Evolutionary conservation across 2,113 vertebrate species (phyloP).

Genomic region (Hemibagrus wyckioides): DNA sequence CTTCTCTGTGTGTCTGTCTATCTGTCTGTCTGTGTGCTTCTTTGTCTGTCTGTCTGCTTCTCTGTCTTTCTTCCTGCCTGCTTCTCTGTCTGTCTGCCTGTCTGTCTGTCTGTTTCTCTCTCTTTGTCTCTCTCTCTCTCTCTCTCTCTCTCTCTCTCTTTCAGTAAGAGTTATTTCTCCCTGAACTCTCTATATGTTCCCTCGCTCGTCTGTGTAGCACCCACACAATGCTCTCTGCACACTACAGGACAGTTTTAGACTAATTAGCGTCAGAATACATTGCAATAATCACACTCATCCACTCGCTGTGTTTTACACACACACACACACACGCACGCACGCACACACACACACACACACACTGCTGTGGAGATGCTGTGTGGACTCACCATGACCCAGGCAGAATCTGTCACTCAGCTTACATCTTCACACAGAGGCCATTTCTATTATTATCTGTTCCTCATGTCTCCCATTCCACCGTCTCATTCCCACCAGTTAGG

Average conservation of each 20-base stretch:
- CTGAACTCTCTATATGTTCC: conserved; percentile 34
- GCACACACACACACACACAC: conserved; percentile 4
- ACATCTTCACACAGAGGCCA: neutral
- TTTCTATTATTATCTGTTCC: conserved; percentile 1
- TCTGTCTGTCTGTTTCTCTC: neutral
- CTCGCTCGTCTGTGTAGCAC: neutral
- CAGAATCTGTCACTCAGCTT: conserved; percentile 6
- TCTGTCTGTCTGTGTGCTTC: neutral
- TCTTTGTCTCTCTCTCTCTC: neutral
- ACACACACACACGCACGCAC: conserved; percentile 7
- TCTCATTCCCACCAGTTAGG: neutral
- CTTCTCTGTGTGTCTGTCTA: too few relatives aligned
- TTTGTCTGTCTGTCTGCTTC: neutral
- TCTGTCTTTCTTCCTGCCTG: neutral
- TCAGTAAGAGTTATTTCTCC: conserved; percentile 5
- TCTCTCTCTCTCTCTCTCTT: neutral
- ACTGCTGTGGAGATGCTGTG: neutral
- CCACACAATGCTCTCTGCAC: conserved; percentile 19
- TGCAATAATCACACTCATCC: neutral
- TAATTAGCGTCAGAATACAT: conserved; percentile 47
- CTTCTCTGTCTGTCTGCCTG: neutral
- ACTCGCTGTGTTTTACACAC: neutral
- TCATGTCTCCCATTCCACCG: neutral
- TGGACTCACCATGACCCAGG: neutral
- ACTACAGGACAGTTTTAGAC: conserved; percentile 46